Conservation (phyloP, 2,797 vertebrate species). For the Notolepis coatsorum region DNA sequence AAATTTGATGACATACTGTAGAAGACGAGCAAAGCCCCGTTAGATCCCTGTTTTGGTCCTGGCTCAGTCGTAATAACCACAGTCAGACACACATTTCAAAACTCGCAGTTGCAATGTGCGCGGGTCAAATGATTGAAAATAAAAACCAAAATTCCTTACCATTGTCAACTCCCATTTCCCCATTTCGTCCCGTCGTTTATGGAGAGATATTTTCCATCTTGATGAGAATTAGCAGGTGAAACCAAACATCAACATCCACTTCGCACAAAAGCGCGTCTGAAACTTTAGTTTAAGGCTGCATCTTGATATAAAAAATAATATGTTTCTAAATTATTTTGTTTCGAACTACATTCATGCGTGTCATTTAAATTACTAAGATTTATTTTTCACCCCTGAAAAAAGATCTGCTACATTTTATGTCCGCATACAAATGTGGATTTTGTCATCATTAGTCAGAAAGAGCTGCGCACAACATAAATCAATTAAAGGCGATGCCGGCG, state of each 20-base stretch:
- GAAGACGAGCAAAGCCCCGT: too few species aligned
- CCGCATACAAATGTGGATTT: background rate
- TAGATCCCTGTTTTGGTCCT: too few species aligned
- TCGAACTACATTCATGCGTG: constrained; percentile 37
- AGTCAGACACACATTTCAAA: too few species aligned
- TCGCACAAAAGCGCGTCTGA: too few species aligned
- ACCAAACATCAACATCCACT: constrained; percentile 24
- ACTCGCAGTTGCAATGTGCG: background rate
- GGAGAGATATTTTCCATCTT: constrained; percentile 60
- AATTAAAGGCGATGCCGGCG: too few species aligned
- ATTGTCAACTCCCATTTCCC: constrained; percentile 86
- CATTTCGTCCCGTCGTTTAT: constrained; percentile 66
- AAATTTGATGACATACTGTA: too few species aligned
- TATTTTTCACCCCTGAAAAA: background rate
- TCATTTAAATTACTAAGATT: constrained; percentile 1
- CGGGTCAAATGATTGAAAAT: background rate
- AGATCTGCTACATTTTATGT: constrained; percentile 14
- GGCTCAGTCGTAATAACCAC: too few species aligned
- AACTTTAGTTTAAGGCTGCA: constrained; percentile 31
- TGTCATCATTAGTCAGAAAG: background rate
- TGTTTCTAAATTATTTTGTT: background rate
- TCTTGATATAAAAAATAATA: constrained; percentile 18
- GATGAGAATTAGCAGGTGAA: background rate
- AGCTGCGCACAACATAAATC: too few species aligned
- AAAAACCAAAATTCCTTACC: constrained; percentile 56